Evolutionary conservation across 1,140 invertebrate species (phyloP).

Genomic region (Kradibia gibbosae): DNA sequence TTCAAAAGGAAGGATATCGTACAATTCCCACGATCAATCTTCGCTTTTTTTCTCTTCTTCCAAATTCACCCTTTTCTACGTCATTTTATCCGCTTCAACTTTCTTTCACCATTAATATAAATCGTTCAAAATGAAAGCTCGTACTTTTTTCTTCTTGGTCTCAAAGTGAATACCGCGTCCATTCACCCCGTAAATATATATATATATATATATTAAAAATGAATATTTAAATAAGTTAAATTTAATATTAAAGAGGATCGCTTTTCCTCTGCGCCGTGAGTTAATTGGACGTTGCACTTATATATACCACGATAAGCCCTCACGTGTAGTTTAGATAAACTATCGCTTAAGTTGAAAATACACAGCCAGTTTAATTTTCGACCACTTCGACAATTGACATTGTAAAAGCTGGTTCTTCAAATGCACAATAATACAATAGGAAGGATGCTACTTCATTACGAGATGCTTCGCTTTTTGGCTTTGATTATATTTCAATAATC

Average conservation of each 20-base stretch:
- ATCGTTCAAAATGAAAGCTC: background rate
- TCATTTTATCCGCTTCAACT: background rate
- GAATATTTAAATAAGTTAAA: conserved; percentile 11
- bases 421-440: no score
- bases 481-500: no score
- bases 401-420: no score
- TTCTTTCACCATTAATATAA: background rate
- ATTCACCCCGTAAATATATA: no score
- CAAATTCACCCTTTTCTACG: conserved; percentile 49
- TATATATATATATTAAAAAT: no score
- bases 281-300: conserved; percentile 16
- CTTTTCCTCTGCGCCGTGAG: conserved; percentile 15
- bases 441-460: no score
- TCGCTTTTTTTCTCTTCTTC: conserved; percentile 1
- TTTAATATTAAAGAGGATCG: conserved; percentile 4
- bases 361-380: background rate
- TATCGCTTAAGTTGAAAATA: no score
- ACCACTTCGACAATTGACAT: no score
- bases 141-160: background rate
- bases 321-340: background rate
- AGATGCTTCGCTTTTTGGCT: no score
- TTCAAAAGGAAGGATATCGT: conserved; percentile 28
- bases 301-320: conserved; percentile 8
- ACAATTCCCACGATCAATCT: conserved; percentile 36
- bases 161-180: background rate